Percentiles rank a stretch among this genome's conserved stretches.
phyloP scores from a whole-genome alignment of 2,888 invertebrate genomes.

The Cryptus armator region DNA sequence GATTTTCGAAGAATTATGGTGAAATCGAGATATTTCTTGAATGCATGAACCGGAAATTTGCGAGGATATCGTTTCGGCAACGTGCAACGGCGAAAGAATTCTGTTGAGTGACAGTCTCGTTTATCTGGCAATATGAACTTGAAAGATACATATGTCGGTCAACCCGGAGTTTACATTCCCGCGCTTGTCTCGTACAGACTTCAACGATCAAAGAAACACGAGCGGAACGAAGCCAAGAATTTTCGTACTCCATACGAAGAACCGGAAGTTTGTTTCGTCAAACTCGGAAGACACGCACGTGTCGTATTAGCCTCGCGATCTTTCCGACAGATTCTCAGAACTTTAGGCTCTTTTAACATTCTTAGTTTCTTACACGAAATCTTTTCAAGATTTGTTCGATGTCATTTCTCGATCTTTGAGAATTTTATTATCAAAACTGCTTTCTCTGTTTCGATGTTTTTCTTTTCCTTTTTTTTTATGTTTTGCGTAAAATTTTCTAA shows the following conservation, averaged over 20 bases:
- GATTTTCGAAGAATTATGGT: neutral
- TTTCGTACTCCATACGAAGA: neutral
- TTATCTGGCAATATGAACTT: slow-evolving; percentile 27
- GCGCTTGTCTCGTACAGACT: neutral
- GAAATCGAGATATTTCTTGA: neutral
- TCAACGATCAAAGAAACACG: slow-evolving; percentile 5
- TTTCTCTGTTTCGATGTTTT: neutral
- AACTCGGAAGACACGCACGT: neutral
- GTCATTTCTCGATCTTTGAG: neutral
- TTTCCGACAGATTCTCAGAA: neutral
- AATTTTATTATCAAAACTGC: neutral
- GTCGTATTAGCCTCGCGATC: neutral
- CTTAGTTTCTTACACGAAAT: neutral
- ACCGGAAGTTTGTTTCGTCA: neutral
- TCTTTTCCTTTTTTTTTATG: neutral
- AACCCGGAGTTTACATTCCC: slow-evolving; percentile 33
- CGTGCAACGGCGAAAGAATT: slow-evolving; percentile 16
- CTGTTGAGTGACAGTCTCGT: neutral
- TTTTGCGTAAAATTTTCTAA: no score
- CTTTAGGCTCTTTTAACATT: neutral
- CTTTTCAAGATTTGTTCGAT: neutral
- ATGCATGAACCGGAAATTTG: neutral
- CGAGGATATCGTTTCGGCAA: neutral
- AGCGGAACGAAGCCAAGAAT: no score
- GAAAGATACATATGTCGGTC: slow-evolving; percentile 34